phyloP scores from a whole-genome alignment of 2,888 invertebrate genomes.

The Ametastegia equiseti region DNA sequence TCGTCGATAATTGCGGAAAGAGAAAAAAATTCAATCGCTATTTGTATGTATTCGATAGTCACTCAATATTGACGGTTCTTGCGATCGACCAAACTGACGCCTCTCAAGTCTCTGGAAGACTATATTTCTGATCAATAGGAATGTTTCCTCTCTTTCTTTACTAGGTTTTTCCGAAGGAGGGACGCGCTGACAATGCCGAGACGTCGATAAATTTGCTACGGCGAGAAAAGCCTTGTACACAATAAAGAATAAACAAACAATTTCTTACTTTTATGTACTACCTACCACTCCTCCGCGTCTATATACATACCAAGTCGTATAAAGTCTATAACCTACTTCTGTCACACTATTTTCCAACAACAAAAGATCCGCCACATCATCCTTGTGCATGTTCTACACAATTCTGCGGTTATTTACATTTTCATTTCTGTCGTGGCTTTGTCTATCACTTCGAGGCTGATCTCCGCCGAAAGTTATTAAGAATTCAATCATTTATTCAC shows the following conservation, averaged over 20 bases:
- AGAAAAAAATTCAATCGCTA: conserved; percentile 8
- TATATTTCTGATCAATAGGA: conserved; percentile 29
- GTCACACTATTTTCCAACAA: not conserved
- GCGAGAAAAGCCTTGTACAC: not conserved
- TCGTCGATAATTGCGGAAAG: not conserved
- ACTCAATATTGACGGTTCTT: not conserved
- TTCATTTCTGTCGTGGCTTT: not conserved
- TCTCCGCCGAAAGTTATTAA: not conserved
- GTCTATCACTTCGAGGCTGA: not conserved
- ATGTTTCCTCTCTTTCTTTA: not conserved
- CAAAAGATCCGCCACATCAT: not conserved
- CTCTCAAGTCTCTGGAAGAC: not conserved
- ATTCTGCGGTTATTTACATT: conserved; percentile 5
- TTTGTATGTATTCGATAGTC: not conserved
- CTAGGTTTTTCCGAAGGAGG: conserved; percentile 9
- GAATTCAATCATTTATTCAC: not conserved
- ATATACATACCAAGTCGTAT: not conserved
- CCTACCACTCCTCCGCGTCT: not conserved
- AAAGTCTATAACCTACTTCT: not conserved
- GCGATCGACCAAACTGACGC: not conserved
- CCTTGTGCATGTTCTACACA: not conserved
- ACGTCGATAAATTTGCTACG: conserved; percentile 5
- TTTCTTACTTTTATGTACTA: conserved; percentile 22
- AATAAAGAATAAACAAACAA: conserved; percentile 42
- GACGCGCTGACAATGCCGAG: conserved; percentile 5